Conservation (phyloP, 1,140 invertebrate species). For the Harlomillsia oculata region DNA sequence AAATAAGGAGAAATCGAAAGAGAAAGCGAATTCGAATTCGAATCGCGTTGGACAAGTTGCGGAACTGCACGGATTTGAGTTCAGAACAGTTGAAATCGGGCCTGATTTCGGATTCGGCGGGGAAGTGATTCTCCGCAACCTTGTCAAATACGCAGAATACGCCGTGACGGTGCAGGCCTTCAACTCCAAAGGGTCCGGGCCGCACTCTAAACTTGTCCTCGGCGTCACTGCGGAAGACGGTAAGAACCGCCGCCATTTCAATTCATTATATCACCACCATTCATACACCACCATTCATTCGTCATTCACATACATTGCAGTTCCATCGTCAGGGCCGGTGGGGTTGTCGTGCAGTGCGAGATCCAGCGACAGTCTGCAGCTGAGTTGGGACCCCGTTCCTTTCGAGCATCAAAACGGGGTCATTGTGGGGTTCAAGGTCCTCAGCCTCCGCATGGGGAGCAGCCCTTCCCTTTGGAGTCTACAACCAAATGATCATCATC, state of each 20-base stretch:
- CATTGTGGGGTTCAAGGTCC: conserved; percentile 78
- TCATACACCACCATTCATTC: too few species aligned
- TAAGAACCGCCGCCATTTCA: too few species aligned
- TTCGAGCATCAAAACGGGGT: conserved; percentile 71
- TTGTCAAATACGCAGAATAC: conserved; percentile 80
- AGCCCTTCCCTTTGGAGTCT: too few species aligned
- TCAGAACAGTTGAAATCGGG: conserved; percentile 55
- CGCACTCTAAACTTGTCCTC: conserved; percentile 67
- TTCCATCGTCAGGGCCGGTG: conserved; percentile 67
- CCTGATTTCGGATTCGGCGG: conserved; percentile 52
- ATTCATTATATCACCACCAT: too few species aligned
- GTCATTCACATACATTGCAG: conserved; percentile 41
- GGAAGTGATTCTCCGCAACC: conserved; percentile 52
- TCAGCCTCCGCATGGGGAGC: too few species aligned
- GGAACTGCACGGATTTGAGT: conserved; percentile 48
- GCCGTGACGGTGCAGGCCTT: conserved; percentile 83
- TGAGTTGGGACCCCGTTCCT: conserved; percentile 76
- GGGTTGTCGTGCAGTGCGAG: conserved; percentile 64
- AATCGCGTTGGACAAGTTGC: conserved; percentile 39
- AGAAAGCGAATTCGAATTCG: neutral
- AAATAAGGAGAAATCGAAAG: conserved; percentile 11
- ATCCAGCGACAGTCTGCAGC: conserved; percentile 69
- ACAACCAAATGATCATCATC: conserved; percentile 52
- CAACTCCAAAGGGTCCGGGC: conserved; percentile 80
- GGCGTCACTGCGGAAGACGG: conserved; percentile 80